Evolutionary conservation across 2,113 vertebrate species (phyloP).

Genomic region (Xenopus laevis): DNA sequence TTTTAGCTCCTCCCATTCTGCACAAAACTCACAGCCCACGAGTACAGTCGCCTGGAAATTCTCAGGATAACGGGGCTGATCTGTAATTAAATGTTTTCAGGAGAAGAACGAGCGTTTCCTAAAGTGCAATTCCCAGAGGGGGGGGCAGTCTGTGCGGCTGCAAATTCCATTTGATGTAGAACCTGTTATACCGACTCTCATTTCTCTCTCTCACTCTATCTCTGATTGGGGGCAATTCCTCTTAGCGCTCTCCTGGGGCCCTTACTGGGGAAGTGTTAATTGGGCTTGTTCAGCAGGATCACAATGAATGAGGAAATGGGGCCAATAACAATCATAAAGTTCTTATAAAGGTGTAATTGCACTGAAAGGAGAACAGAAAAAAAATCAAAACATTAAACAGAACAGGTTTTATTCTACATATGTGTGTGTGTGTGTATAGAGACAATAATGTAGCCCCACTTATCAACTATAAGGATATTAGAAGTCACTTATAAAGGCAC

Average conservation of each 20-base stretch:
- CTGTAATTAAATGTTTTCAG: constrained; percentile 18
- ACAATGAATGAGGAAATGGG: background rate
- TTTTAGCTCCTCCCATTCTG: no score
- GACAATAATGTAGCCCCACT: no score
- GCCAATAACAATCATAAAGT: background rate
- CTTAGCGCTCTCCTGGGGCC: background rate
- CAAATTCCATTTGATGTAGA: constrained; percentile 65
- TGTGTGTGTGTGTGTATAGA: no score
- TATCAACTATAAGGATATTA: no score
- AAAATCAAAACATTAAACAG: no score
- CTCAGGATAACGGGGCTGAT: background rate
- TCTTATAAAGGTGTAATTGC: no score
- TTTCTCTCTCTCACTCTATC: background rate
- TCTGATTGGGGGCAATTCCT: constrained; percentile 2
- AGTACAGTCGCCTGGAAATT: no score
- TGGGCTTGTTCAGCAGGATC: background rate
- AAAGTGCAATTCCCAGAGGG: constrained; percentile 50
- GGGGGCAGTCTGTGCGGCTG: constrained; percentile 47
- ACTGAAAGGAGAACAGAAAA: no score
- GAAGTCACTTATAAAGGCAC: no score
- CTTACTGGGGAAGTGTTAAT: background rate
- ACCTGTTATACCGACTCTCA: constrained; percentile 43
- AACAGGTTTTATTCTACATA: no score
- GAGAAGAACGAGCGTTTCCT: background rate
- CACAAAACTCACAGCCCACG: no score